These are phyloP conservation scores for Notodonta ziczac DNA, from an alignment of 2,888 invertebrate genomes.

Conservation along the genomic window DNA sequence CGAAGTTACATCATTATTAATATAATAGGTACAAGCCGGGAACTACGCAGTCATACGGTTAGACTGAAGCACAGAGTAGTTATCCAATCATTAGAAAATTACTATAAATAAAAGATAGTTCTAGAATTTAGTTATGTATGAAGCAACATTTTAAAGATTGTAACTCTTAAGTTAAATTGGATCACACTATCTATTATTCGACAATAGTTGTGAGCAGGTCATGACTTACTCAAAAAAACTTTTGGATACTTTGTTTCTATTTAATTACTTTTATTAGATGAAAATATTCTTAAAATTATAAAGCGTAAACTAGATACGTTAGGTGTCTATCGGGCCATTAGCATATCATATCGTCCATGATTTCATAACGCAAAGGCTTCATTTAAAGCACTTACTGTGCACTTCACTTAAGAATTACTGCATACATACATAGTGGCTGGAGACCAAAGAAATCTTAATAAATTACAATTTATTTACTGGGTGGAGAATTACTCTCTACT, in stretches of 20 bases:
- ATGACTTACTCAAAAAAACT: no score
- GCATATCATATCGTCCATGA: slow-evolving; percentile 1
- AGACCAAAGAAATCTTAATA: no score
- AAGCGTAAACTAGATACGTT: no score
- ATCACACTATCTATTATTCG: no score
- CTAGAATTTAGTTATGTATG: no score
- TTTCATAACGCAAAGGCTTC: background rate
- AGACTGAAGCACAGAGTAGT: slow-evolving; percentile 11
- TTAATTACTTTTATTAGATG: no score
- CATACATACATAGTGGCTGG: background rate
- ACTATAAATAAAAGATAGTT: background rate
- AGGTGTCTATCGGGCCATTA: no score
- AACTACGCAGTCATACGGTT: background rate
- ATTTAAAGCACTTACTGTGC: background rate
- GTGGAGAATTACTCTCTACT: background rate
- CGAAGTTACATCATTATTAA: slow-evolving; percentile 19
- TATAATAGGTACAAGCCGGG: slow-evolving; percentile 11
- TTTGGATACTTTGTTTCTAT: no score
- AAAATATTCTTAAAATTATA: no score
- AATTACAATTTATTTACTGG: background rate
- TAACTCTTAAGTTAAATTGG: no score
- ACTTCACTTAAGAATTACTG: background rate
- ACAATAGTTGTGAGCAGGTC: no score
- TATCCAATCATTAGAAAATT: slow-evolving; percentile 14
- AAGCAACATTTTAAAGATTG: no score